A percentile compares a stretch with the other conserved stretches of the same genome.
phyloP scores from a whole-genome alignment of 2,888 invertebrate species.

The Elegia similella region DNA sequence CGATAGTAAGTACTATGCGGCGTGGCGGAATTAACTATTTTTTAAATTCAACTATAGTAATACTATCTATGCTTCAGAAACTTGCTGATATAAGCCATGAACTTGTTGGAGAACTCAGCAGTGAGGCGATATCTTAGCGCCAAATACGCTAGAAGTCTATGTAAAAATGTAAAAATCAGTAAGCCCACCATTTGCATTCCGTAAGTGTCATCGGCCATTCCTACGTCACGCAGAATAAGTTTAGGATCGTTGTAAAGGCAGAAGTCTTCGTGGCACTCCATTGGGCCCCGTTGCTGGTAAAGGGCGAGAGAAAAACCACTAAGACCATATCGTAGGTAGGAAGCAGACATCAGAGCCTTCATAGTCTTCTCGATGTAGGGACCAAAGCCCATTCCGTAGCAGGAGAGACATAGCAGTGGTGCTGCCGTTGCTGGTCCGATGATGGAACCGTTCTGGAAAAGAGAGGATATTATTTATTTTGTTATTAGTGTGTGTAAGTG shows the following conservation, averaged over 20 bases:
- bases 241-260: constrained; percentile 82
- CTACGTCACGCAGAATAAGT: constrained; percentile 84
- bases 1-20: too few relatives aligned
- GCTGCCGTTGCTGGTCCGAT: constrained; percentile 80
- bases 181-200: constrained; percentile 81
- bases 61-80: constrained; percentile 74
- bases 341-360: constrained; percentile 78
- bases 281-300: constrained; percentile 78
- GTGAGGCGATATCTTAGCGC: constrained; percentile 82
- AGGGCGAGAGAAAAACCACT: constrained; percentile 83
- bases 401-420: constrained; percentile 79
- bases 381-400: constrained; percentile 85
- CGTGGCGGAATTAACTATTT: too few relatives aligned
- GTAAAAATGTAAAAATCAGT: constrained; percentile 77
- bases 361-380: constrained; percentile 75
- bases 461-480: constrained; percentile 19
- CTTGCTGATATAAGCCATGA: constrained; percentile 79
- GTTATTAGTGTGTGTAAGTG: too few relatives aligned
- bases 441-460: constrained; percentile 82
- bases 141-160: constrained; percentile 77
- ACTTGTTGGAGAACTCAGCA: constrained; percentile 77
- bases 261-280: constrained; percentile 83
- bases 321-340: constrained; percentile 86
- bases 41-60: not conserved
- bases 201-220: constrained; percentile 77